phyloP scores from a whole-genome alignment of 1,140 invertebrate genomes.

The Venturia canescens region DNA sequence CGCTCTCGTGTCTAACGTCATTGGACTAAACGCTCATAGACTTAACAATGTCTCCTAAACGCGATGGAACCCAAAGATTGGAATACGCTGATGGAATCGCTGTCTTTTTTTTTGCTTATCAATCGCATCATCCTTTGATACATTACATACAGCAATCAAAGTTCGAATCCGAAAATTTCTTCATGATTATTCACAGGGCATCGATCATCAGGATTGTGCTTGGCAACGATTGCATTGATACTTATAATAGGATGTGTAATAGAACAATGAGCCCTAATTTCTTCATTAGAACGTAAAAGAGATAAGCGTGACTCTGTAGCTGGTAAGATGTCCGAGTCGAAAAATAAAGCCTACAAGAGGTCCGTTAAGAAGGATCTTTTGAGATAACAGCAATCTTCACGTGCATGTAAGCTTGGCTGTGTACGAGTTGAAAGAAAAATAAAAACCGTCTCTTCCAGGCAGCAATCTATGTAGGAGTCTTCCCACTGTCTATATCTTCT shows the following conservation, averaged over 20 bases:
- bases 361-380: slow-evolving; percentile 6
- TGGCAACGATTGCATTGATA: background rate
- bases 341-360: slow-evolving; percentile 38
- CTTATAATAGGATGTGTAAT: background rate
- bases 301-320: slow-evolving; percentile 23
- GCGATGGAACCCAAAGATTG: background rate
- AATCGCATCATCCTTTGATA: no score
- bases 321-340: slow-evolving; percentile 22
- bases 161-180: no score
- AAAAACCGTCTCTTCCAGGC: slow-evolving; percentile 7
- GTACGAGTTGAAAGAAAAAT: slow-evolving; percentile 12
- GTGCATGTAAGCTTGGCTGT: background rate
- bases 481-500: slow-evolving; percentile 4
- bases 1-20: background rate
- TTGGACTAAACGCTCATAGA: background rate
- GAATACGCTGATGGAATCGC: background rate
- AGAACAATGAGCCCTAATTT: background rate
- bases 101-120: background rate
- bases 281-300: slow-evolving; percentile 13
- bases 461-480: slow-evolving; percentile 18
- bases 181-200: background rate
- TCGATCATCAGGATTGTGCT: background rate
- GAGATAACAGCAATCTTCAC: background rate
- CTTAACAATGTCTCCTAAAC: background rate
- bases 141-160: no score